Percentiles rank a stretch among this genome's conserved stretches.
Evolutionary conservation across 2,888 invertebrate species (phyloP).

Genomic region (Eristalis intricaria): DNA sequence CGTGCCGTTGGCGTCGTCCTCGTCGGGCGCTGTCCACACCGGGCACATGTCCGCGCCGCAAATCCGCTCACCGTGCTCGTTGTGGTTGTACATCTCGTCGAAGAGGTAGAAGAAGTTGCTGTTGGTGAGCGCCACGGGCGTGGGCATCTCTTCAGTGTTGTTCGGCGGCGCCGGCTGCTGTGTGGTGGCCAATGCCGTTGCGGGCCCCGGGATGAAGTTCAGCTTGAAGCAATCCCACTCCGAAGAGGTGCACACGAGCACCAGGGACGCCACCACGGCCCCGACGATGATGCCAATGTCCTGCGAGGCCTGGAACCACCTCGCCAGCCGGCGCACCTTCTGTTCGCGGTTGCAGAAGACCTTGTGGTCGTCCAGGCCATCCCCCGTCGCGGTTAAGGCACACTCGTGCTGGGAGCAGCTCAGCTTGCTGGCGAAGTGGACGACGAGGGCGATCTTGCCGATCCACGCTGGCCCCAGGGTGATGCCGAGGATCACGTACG

Average conservation of each 20-base stretch:
- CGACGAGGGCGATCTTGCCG: conserved; percentile 79
- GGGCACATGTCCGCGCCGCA: conserved; percentile 85
- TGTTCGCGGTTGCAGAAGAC: conserved; percentile 80
- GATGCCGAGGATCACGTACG: conserved; percentile 83
- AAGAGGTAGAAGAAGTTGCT: conserved; percentile 73
- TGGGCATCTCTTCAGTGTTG: conserved; percentile 24
- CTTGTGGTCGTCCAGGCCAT: conserved; percentile 79
- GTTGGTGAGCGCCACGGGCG: conserved; percentile 32
- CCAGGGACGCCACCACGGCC: conserved; percentile 82
- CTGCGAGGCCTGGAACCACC: conserved; percentile 83
- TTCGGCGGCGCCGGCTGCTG: not conserved
- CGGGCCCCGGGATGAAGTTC: conserved; percentile 35
- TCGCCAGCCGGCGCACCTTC: conserved; percentile 82
- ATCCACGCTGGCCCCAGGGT: conserved; percentile 82
- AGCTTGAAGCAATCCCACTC: conserved; percentile 77
- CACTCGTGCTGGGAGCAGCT: conserved; percentile 80
- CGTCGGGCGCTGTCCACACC: conserved; percentile 74
- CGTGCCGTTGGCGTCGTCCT: conserved; percentile 71
- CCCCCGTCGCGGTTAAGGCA: conserved; percentile 73
- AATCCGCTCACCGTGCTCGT: conserved; percentile 83
- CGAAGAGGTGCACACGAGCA: conserved; percentile 80
- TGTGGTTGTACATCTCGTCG: conserved; percentile 83
- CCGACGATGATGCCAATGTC: conserved; percentile 84
- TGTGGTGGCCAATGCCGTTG: conserved; percentile 18
- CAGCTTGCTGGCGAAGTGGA: conserved; percentile 78